Base-by-base conservation (phyloP, 1,140 invertebrate species). In the Tribolium castaneum region DNA sequence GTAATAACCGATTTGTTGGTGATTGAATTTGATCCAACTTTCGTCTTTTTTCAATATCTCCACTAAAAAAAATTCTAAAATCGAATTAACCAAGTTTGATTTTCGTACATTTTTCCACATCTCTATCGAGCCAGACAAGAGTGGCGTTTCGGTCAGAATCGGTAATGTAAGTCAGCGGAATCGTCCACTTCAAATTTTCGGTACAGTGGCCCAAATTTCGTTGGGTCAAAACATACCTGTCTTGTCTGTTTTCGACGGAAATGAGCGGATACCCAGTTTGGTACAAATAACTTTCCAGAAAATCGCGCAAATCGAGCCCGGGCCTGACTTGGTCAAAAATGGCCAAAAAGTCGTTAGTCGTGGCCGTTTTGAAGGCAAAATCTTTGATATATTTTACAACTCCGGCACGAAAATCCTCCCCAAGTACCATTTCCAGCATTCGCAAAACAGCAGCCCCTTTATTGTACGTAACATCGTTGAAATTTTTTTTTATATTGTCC, bases 381-480 rank as follows among this genome's bases (percentile, higher is more conserved):
- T 56, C 30, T 30, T 62, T 70, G 10, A 80, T 35, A 70, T 51
- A 80, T 34, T 34, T 71, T 7, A 56, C 14, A 19, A 77, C 54
- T 2, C 45, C 30, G 34, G 66, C 7, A 35, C 25, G 51, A 19
- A 78, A 78, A 25, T 54, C 66, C 9, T 80, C 73, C 1, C 77
- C 77, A 1, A 78, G 12, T 6, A 76, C 6, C 13, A 73, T 16
- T 16, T 80, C 74, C 13, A 80, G 30, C 70, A 80, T 70, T 30
- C 74, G 66, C 13, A 80, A 35, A 16, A 80, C 14, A 1, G 50
- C 59, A 3, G 76, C 71, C 13, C 70, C 76, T 76, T 97, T 97
- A 59, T 89, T 89, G 84, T 97, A 98, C 0, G 94, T 96, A 81
- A 97, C 96, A 10, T 89, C 87, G 85, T 97, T 95, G 86, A 97